A percentile compares a stretch with the other conserved stretches of the same genome.
Conservation (phyloP, 2,797 vertebrate genomes). For the Sebastes steindachneri region DNA sequence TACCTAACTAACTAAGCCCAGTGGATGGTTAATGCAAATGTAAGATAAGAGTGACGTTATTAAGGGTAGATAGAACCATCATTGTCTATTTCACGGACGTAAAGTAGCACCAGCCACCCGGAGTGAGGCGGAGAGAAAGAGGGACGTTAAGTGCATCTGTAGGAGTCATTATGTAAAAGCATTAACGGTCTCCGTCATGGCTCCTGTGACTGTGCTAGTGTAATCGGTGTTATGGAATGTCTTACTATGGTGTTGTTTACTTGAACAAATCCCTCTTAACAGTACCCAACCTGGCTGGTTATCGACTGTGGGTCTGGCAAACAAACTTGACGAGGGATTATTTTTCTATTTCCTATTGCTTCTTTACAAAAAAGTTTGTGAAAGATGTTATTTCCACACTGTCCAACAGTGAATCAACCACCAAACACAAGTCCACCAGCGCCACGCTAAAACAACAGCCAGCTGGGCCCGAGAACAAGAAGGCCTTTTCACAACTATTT, state of each 20-base stretch:
- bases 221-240: constrained; percentile 31
- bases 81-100: constrained; percentile 18
- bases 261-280: not conserved
- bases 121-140: constrained; percentile 9
- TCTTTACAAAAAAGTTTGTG: not conserved
- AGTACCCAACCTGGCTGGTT: not conserved
- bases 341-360: not conserved
- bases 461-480: constrained; percentile 56
- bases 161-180: constrained; percentile 53
- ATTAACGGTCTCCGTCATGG: constrained; percentile 7
- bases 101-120: not conserved
- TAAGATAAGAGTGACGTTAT: not conserved
- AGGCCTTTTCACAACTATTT: constrained; percentile 59
- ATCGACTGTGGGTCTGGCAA: not conserved
- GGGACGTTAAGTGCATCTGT: constrained; percentile 31
- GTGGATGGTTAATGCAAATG: not conserved
- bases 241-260: not conserved
- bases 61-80: constrained; percentile 1
- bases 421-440: not conserved
- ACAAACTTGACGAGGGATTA: not conserved
- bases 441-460: constrained; percentile 26
- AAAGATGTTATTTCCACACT: constrained; percentile 19
- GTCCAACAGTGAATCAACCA: constrained; percentile 8
- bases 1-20: not conserved
- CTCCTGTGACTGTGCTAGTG: constrained; percentile 12